Evolutionary conservation across 2,797 vertebrate genomes (phyloP), one percentile per base, ranked within the genome.

Genomic region (Chromobotia macracanthus): DNA sequence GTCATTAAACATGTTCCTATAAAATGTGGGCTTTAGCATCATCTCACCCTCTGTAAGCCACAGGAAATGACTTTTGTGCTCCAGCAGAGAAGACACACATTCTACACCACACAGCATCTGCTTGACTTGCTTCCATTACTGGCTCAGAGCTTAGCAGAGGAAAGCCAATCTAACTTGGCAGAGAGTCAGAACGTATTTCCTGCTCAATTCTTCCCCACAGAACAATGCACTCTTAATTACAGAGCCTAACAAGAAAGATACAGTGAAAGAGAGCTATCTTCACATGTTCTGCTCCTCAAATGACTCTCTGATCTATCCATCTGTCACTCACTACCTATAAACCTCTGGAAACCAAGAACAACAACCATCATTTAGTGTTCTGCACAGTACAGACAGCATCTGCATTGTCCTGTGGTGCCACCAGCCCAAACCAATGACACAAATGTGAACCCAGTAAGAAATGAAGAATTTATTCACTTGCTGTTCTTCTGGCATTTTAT

Each of bases 81-180:
- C 86, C 83, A 89, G 89, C 89, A 94, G 86, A 86, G 85, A 90
- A 67, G 87, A 86, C 89, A 92, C 89, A 90, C 90, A 94, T 94
- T 92, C 90, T 87, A 81, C 87, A 91, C 23, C 55, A 90, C 89
- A 91, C 87, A 94, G 94, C 89, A 91, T 94, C 95, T 95, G 89
- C 85, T 88, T 91, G 89, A 84, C 90, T 93, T 92, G 93, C 88
- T 92, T 94, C 94, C 89, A 91, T 86, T 91, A 88, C 92, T 91
- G 91, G 89, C 88, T 91, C 87, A 90, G 83, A 91, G 87, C 80
- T 88, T 84, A 74, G 90, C 81, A 87, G 82, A 89, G 90, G 90
- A 94, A 95, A 95, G 90, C 85, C 90, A 88, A 95, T 94, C 90
- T 90, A 89, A 88, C 90, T 90, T 93, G 90, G 89, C 87, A 91